phyloP scores from a whole-genome alignment of 1,140 invertebrate genomes.

The Samia ricini region DNA sequence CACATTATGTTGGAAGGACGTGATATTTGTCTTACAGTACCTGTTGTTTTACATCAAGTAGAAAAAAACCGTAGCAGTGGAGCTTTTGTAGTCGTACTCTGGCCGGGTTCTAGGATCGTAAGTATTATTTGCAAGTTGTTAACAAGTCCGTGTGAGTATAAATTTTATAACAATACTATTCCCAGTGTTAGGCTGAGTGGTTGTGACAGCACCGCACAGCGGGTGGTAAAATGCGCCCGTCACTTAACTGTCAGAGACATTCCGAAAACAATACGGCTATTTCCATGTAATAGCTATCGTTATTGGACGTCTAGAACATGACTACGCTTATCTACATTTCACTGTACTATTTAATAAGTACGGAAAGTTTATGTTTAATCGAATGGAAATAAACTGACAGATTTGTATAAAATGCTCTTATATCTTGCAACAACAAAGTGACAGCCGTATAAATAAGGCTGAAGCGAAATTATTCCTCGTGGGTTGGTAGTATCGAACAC shows the following conservation, averaged over 20 bases:
- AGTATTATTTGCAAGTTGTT: neutral
- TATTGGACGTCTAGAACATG: conserved; percentile 56
- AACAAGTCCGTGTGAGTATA: conserved; percentile 2
- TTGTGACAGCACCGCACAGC: conserved; percentile 55
- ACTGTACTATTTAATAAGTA: conserved; percentile 18
- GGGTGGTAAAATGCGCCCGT: conserved; percentile 48
- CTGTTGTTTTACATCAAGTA: too few species aligned
- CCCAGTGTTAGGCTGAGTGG: conserved; percentile 39
- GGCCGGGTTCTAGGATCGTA: neutral
- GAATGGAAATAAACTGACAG: conserved; percentile 2
- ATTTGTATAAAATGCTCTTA: neutral
- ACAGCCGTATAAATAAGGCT: neutral
- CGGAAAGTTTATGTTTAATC: neutral
- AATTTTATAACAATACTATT: conserved; percentile 31
- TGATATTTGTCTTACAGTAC: too few species aligned
- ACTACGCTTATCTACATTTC: conserved; percentile 42
- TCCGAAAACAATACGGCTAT: conserved; percentile 56
- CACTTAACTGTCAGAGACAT: conserved; percentile 52
- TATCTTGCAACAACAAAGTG: neutral
- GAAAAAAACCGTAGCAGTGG: neutral
- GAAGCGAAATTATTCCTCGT: neutral
- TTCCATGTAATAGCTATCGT: conserved; percentile 57
- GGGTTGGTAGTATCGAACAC: too few species aligned
- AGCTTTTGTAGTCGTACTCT: neutral
- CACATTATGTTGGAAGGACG: too few species aligned